phyloP scores from a whole-genome alignment of 2,888 invertebrate genomes.

The Polyommatus icarus region DNA sequence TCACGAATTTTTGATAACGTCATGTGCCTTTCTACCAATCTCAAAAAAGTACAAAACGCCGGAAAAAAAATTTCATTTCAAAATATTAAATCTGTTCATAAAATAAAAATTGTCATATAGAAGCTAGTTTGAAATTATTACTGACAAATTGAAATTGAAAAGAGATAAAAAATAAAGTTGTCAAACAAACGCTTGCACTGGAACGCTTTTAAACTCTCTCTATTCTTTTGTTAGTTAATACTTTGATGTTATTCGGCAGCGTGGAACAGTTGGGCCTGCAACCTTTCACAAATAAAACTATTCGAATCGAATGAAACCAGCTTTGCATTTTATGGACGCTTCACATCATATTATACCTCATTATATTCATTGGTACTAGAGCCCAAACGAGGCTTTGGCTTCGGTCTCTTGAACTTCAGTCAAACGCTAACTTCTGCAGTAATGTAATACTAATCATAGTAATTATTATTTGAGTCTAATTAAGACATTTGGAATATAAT shows the following conservation, averaged over 20 bases:
- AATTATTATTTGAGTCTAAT: too few relatives aligned
- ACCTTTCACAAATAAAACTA: neutral
- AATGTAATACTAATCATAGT: too few relatives aligned
- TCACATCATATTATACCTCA: neutral
- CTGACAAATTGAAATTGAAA: neutral
- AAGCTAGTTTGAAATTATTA: neutral
- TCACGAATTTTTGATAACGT: neutral
- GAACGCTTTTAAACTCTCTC: conserved; percentile 6
- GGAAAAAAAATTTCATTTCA: neutral
- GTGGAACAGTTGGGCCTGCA: neutral
- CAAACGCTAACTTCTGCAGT: neutral
- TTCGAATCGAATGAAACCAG: neutral
- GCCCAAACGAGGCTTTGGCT: neutral
- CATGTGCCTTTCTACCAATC: neutral
- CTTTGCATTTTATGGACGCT: neutral
- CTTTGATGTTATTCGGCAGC: conserved; percentile 12
- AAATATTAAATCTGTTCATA: neutral
- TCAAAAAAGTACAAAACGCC: neutral
- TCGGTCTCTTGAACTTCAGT: neutral
- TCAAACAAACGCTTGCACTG: neutral
- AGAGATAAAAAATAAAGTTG: conserved; percentile 8
- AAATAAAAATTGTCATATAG: too few relatives aligned
- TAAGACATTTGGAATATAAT: too few relatives aligned
- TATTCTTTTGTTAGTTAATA: neutral
- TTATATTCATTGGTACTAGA: neutral